These are phyloP conservation scores for Sebastes aleutianus DNA, from an alignment of 2,797 vertebrate species.

Conservation along the genomic window DNA sequence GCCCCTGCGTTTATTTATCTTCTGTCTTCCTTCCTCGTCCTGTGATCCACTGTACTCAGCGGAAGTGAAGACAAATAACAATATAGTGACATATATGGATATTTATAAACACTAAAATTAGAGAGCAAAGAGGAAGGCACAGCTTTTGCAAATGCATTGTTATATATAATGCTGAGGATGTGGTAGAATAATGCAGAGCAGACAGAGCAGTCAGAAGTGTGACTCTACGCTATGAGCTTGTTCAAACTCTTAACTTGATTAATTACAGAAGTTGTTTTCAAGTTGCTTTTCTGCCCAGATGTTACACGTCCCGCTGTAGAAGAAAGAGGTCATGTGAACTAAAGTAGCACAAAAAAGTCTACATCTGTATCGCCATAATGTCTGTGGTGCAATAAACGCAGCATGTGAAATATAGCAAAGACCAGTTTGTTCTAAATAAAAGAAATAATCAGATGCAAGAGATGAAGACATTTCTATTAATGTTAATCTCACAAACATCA, in stretches of 20 bases:
- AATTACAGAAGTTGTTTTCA: neutral
- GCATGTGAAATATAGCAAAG: neutral
- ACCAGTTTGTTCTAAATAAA: neutral
- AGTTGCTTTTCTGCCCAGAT: conserved; percentile 1
- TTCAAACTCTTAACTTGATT: conserved; percentile 20
- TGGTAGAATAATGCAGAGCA: conserved; percentile 31
- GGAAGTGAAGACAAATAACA: conserved; percentile 38
- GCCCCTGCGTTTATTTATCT: conserved; percentile 30
- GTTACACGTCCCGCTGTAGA: neutral
- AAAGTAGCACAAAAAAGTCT: neutral
- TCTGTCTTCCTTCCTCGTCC: conserved; percentile 36
- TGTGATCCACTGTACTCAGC: conserved; percentile 26
- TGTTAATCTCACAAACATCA: neutral
- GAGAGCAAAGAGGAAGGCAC: conserved; percentile 24
- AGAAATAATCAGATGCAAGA: neutral
- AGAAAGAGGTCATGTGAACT: neutral
- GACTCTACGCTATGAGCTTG: neutral
- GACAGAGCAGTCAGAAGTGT: conserved; percentile 1
- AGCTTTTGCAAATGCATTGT: conserved; percentile 30
- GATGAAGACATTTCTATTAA: neutral
- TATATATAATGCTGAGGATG: conserved; percentile 14
- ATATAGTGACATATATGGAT: conserved; percentile 28
- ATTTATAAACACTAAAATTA: conserved; percentile 38
- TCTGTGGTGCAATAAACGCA: neutral
- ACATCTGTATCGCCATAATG: neutral